Evolutionary conservation across 2,888 invertebrate species (phyloP).

Genomic region (Nineta flava): DNA sequence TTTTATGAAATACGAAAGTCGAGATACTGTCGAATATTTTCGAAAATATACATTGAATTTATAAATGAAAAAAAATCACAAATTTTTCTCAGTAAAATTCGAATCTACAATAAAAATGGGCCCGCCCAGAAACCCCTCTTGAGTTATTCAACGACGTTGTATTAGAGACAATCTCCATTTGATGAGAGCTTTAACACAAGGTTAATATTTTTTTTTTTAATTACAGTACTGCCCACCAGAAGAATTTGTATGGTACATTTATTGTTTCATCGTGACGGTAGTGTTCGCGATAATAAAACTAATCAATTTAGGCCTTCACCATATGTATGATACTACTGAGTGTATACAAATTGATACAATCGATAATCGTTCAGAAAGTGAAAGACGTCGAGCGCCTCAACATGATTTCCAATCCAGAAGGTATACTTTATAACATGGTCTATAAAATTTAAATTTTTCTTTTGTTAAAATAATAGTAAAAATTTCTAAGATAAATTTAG

Average conservation of each 20-base stretch:
- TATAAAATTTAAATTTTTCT: conserved; percentile 2
- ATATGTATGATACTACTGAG: conserved; percentile 90
- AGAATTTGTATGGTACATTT: conserved; percentile 69
- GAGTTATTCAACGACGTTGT: too few relatives aligned
- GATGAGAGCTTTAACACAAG: too few relatives aligned
- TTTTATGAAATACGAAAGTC: too few relatives aligned
- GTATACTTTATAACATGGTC: not conserved
- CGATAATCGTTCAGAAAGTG: conserved; percentile 27
- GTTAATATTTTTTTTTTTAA: conserved; percentile 6
- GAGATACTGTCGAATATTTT: too few relatives aligned
- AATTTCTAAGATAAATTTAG: not conserved
- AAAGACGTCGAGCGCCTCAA: conserved; percentile 25
- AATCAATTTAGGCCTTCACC: conserved; percentile 77
- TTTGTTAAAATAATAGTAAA: not conserved
- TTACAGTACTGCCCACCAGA: conserved; percentile 76
- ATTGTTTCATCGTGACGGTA: conserved; percentile 64
- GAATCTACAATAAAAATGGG: too few relatives aligned
- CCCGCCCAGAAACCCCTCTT: too few relatives aligned
- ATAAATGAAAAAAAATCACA: too few relatives aligned
- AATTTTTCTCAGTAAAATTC: too few relatives aligned
- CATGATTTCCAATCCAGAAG: conserved; percentile 11
- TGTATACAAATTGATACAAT: conserved; percentile 36
- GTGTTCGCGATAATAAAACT: conserved; percentile 73
- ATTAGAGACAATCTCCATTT: too few relatives aligned
- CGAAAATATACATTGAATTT: too few relatives aligned